Evolutionary conservation across 2,888 invertebrate genomes (phyloP), one percentile per base, ranked within the genome.

Genomic region (Cabera pusaria): DNA sequence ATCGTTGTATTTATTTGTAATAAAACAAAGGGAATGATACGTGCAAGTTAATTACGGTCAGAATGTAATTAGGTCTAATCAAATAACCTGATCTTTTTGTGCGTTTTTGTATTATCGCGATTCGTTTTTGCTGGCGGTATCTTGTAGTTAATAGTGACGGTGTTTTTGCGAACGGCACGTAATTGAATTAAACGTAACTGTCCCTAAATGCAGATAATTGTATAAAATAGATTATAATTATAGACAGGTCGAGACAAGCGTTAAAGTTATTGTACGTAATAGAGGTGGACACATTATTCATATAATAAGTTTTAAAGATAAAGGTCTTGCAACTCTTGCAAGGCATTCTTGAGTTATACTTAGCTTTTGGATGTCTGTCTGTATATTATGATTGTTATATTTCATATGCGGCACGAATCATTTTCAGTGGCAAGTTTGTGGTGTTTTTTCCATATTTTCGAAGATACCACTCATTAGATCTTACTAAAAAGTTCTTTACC

Each of bases 21-120:
- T 81, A 83, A 83, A 84, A 86, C 83, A 86, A 86, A 85, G 79
- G 80, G 78, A 81, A 74, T 79, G 75, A 83, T 84, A 84, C 76
- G 67, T 75, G 76, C 73, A 72, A 78, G 81, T 81, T 87, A 87
- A 87, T 87, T 84, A 80, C 72, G 68, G 66, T 68, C 79, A 76
- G 82, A 81, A 83, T 76, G 79, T 84, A 84, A 87, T 86, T 86
- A 87, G 84, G 72, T 72, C 66, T 86, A 84, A 86, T 86, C 86
- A 82, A 86, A 84, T 85, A 84, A 78, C 72, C 68, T 77, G 72
- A 87, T 85, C 85, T 79, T 75, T 71, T 75, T 72, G 54, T 77
- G 56, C 62, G 62, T 73, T 73, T 42, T 74, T 73, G 69, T 69
- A 62, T 66, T 66, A 62, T 59, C 58, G 65, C 62, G 59, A 69